These are phyloP conservation scores for Plotosus lineatus DNA, from an alignment of 2,113 vertebrate species.

Conservation along the genomic window DNA sequence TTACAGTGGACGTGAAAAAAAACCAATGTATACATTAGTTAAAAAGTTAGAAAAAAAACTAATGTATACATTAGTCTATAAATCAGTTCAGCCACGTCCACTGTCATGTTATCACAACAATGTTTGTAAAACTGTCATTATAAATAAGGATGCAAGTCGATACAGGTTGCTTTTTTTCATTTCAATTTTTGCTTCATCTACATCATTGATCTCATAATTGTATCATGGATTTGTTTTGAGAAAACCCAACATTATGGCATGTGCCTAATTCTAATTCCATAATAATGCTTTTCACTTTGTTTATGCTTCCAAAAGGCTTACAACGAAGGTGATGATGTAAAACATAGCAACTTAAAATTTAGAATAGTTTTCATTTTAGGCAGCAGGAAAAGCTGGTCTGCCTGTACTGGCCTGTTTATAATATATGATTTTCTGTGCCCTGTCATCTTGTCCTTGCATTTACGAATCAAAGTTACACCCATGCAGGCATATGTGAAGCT, in stretches of 20 bases:
- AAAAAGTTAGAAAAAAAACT: no score
- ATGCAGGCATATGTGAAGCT: background rate
- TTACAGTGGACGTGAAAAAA: no score
- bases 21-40: no score
- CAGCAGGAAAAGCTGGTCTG: background rate
- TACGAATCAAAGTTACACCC: background rate
- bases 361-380: background rate
- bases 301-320: background rate
- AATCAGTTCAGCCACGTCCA: background rate
- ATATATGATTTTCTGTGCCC: background rate
- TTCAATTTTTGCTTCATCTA: background rate
- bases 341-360: no score
- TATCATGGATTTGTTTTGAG: background rate
- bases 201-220: background rate
- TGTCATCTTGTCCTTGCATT: background rate
- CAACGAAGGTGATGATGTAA: background rate
- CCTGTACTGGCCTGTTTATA: background rate
- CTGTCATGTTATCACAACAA: background rate
- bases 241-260: background rate
- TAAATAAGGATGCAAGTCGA: background rate
- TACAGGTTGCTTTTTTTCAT: background rate
- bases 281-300: background rate
- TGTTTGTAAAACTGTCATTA: background rate
- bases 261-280: background rate
- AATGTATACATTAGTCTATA: no score